Percentiles rank a stretch among this genome's conserved stretches.
Conservation (phyloP, 2,888 invertebrate species). For the Lingula anatina region DNA sequence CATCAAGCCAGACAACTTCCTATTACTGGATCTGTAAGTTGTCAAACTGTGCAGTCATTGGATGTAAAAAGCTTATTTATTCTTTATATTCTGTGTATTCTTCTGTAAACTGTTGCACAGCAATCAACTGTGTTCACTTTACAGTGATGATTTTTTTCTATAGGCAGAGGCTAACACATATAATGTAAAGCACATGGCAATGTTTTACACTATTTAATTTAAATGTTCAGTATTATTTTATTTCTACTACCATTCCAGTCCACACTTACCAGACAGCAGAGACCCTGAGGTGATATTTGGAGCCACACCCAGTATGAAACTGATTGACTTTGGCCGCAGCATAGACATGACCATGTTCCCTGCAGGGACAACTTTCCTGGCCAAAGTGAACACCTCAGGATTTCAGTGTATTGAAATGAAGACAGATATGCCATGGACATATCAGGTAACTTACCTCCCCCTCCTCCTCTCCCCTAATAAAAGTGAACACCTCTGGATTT, state of each 20-base stretch:
- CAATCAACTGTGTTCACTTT: background rate
- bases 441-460: conserved; percentile 57
- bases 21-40: conserved; percentile 57
- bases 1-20: conserved; percentile 91
- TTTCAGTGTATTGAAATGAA: conserved; percentile 75
- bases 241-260: background rate
- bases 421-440: conserved; percentile 85
- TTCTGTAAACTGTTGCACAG: too few relatives aligned
- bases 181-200: too few relatives aligned
- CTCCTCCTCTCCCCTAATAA: conserved; percentile 62
- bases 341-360: conserved; percentile 87
- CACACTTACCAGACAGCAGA: background rate
- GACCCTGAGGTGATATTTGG: conserved; percentile 19
- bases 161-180: too few relatives aligned
- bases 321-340: conserved; percentile 91
- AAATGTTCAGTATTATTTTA: background rate
- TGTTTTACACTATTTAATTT: background rate
- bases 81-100: too few relatives aligned
- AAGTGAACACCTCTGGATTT: conserved; percentile 54
- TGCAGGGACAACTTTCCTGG: conserved; percentile 69
- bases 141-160: too few relatives aligned
- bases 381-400: conserved; percentile 53
- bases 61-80: too few relatives aligned
- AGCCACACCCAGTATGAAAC: conserved; percentile 60
- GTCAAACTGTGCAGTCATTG: conserved; percentile 36